Conservation (phyloP, 2,113 vertebrate genomes). For the Scomber colias region DNA sequence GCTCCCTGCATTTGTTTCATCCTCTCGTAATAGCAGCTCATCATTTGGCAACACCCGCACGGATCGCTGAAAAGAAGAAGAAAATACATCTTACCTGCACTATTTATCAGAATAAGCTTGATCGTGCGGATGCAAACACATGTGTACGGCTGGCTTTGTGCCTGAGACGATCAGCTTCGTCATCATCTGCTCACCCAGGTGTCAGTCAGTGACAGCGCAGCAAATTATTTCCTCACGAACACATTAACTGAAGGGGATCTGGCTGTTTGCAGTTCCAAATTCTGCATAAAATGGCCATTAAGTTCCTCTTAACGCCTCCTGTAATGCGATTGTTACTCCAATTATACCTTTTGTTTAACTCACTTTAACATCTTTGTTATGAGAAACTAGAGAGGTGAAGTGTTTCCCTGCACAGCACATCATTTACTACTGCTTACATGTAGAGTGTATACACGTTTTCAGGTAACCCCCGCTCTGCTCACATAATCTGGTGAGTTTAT, state of each 20-base stretch:
- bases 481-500: too few species aligned
- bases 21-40: background rate
- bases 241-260: conserved; percentile 26
- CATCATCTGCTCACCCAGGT: conserved; percentile 19
- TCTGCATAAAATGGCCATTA: conserved; percentile 11
- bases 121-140: background rate
- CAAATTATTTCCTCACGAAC: conserved; percentile 31
- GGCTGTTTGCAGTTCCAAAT: conserved; percentile 20
- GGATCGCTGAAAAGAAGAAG: conserved; percentile 7
- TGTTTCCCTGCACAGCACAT: background rate
- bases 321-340: background rate
- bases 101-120: background rate
- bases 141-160: conserved; percentile 11
- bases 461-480: too few species aligned
- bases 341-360: conserved; percentile 10
- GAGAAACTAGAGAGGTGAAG: background rate
- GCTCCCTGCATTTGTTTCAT: conserved; percentile 2
- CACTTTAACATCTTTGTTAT: background rate
- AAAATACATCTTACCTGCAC: background rate
- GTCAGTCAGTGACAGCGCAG: conserved; percentile 11
- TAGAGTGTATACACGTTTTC: too few species aligned
- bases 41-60: conserved; percentile 2
- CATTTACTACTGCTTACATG: background rate
- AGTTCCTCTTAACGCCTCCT: conserved; percentile 3
- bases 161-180: conserved; percentile 4